Conservation (phyloP, 2,113 vertebrate genomes). For the Vulpes ferrilata region DNA sequence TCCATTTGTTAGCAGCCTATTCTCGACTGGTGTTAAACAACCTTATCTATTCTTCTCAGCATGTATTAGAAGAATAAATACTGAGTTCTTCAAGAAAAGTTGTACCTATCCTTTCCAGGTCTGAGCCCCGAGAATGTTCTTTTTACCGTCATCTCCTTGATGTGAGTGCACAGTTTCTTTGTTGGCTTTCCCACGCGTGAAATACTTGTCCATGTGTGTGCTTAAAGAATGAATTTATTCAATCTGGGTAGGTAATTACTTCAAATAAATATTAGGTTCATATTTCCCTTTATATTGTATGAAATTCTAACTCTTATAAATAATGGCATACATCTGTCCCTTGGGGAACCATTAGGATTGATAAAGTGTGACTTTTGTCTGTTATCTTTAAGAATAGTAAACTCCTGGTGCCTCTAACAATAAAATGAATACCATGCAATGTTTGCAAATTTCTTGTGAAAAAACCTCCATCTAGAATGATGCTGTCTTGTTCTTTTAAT, state of each 20-base stretch:
- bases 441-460: not conserved
- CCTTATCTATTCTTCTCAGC: constrained; percentile 40
- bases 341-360: not conserved
- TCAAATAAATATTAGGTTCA: not conserved
- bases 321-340: not conserved
- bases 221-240: not conserved
- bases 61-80: constrained; percentile 6
- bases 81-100: constrained; percentile 37
- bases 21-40: constrained; percentile 56
- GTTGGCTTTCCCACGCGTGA: not conserved
- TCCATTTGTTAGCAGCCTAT: constrained; percentile 44
- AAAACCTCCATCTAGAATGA: not conserved
- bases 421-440: not conserved
- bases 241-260: not conserved
- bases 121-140: not conserved
- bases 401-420: not conserved
- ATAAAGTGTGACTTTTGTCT: not conserved
- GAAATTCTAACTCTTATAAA: not conserved
- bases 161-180: not conserved
- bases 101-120: not conserved
- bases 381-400: not conserved
- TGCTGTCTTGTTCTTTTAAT: not conserved
- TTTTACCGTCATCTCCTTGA: not conserved
- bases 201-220: not conserved
- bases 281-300: not conserved